These are phyloP conservation scores for Siphamia tubifer DNA, from an alignment of 2,113 vertebrate species.

Conservation along the genomic window DNA sequence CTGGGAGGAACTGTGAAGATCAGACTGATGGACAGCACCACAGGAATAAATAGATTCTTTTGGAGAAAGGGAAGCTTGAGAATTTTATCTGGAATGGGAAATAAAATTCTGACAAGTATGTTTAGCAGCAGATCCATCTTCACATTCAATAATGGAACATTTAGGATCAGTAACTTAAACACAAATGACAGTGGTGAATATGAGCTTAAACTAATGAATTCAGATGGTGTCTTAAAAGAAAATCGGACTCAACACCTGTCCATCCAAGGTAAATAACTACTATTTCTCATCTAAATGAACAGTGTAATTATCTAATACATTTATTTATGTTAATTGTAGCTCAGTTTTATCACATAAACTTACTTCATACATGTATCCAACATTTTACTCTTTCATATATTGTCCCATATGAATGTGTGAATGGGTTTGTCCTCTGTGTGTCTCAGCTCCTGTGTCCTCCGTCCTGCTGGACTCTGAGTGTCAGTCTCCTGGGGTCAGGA, in stretches of 20 bases:
- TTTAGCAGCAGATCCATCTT: background rate
- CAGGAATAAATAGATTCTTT: fast-evolving
- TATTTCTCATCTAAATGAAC: background rate
- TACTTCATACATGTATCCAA: too few relatives aligned
- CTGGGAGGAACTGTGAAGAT: conserved; percentile 54
- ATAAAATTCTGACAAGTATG: fast-evolving
- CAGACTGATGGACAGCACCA: background rate
- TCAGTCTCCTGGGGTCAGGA: background rate
- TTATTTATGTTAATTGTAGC: too few relatives aligned
- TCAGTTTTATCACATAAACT: too few relatives aligned
- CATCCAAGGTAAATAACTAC: conserved; percentile 40
- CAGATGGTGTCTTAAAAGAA: fast-evolving
- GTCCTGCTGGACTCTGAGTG: background rate
- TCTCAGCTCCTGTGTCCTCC: background rate
- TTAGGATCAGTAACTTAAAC: conserved; percentile 29
- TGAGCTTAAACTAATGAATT: fast-evolving
- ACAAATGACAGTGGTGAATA: conserved; percentile 35
- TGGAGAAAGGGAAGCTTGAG: fast-evolving
- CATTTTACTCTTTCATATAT: too few relatives aligned
- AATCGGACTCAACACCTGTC: background rate
- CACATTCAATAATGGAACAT: conserved; percentile 6
- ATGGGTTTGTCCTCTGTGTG: too few relatives aligned
- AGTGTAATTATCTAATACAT: too few relatives aligned
- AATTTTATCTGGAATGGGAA: fast-evolving
- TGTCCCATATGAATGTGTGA: too few relatives aligned